phyloP scores from a whole-genome alignment of 2,113 vertebrate genomes.

The Piaya cayana region DNA sequence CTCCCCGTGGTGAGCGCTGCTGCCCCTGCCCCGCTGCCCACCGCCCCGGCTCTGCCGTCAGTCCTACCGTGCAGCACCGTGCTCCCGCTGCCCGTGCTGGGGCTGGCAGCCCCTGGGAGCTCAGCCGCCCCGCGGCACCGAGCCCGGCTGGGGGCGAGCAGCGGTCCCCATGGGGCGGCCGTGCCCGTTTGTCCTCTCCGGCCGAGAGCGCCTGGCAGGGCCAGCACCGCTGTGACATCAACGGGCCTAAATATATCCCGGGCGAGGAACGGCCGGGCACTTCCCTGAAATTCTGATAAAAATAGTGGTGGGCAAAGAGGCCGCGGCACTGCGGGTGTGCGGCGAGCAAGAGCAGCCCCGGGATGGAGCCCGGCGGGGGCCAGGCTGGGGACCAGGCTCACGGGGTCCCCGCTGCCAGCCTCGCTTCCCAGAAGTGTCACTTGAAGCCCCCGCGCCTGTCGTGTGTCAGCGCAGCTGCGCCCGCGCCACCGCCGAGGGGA shows the following conservation, averaged over 20 bases:
- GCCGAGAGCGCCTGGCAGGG: not conserved
- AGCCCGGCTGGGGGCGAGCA: not conserved
- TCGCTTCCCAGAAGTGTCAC: conserved; percentile 60
- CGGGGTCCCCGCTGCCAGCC: not conserved
- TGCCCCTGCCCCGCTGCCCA: not conserved
- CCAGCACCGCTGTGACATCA: conserved; percentile 49
- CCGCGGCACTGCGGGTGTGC: not conserved
- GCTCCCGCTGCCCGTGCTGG: not conserved
- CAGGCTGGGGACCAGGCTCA: not conserved
- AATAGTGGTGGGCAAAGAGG: conserved; percentile 79
- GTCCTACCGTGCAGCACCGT: not conserved
- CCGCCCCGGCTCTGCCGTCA: accelerated
- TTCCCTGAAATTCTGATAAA: conserved; percentile 91
- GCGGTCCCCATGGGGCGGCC: not conserved
- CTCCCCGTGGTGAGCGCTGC: not conserved
- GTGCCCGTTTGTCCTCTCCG: conserved; percentile 20
- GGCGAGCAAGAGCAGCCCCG: not conserved
- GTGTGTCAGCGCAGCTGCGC: conserved; percentile 39
- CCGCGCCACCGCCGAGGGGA: not conserved
- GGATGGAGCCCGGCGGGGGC: not conserved
- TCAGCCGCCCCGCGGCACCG: not conserved
- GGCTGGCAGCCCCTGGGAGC: not conserved
- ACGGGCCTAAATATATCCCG: conserved; percentile 68
- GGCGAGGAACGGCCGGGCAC: conserved; percentile 62
- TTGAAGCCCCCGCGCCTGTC: conserved; percentile 7